Evolutionary conservation across 2,797 vertebrate species (phyloP).

Genomic region (Notoglanidium macrostoma): DNA sequence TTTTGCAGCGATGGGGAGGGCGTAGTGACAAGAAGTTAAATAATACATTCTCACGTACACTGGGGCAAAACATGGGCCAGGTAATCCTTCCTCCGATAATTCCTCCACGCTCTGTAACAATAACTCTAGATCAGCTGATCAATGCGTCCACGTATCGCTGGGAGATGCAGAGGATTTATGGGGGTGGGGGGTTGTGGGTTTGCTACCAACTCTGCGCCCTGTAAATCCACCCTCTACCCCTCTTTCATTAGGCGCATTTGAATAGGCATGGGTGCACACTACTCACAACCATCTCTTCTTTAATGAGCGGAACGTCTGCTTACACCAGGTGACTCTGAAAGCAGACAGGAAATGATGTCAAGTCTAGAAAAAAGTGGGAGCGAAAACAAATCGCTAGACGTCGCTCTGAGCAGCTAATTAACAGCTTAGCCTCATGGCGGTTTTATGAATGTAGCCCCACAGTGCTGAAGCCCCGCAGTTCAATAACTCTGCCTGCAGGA

Average conservation of each 20-base stretch:
- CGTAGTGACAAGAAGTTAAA: constrained; percentile 75
- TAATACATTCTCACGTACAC: constrained; percentile 74
- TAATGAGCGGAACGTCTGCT: constrained; percentile 67
- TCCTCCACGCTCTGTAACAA: constrained; percentile 91
- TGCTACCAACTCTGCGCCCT: constrained; percentile 90
- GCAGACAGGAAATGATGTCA: constrained; percentile 74
- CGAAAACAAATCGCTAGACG: constrained; percentile 69
- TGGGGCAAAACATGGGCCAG: constrained; percentile 73
- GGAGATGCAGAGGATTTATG: constrained; percentile 79
- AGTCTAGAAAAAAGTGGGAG: constrained; percentile 55
- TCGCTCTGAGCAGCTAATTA: constrained; percentile 79
- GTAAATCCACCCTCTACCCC: constrained; percentile 79
- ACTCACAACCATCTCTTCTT: constrained; percentile 62
- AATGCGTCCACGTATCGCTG: constrained; percentile 90
- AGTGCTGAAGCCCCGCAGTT: constrained; percentile 70
- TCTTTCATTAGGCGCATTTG: constrained; percentile 75
- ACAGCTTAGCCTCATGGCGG: constrained; percentile 81
- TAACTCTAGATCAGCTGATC: constrained; percentile 99
- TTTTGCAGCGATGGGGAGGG: constrained; percentile 47
- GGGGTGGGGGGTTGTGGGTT: constrained; percentile 74
- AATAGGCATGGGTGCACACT: constrained; percentile 75
- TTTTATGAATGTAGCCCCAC: constrained; percentile 77
- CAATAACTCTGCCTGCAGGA: constrained; percentile 77
- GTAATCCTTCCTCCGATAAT: constrained; percentile 98
- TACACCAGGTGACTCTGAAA: constrained; percentile 65